Conservation (phyloP, 2,113 vertebrate genomes). For the Catharus bicknelli region DNA sequence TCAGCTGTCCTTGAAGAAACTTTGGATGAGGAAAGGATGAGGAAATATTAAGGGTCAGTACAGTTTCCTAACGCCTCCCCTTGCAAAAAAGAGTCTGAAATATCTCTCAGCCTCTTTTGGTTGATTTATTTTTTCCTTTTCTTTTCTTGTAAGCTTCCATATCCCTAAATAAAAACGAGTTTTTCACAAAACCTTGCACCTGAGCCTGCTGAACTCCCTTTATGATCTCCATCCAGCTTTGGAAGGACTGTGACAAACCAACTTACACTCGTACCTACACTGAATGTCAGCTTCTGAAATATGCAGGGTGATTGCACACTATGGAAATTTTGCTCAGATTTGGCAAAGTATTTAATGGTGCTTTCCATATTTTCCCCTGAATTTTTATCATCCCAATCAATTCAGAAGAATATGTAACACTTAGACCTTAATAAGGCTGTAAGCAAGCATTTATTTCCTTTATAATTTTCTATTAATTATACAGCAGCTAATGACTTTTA, state of each 20-base stretch:
- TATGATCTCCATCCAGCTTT: background rate
- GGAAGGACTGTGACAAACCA: background rate
- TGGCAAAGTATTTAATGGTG: background rate
- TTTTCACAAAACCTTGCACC: background rate
- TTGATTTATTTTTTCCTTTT: no score
- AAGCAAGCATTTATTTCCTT: constrained; percentile 49
- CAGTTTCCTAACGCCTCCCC: background rate
- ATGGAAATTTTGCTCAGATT: background rate
- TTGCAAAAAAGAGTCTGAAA: background rate
- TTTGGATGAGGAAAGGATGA: background rate
- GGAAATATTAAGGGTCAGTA: background rate
- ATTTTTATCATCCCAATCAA: constrained; percentile 23
- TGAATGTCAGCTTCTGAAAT: background rate
- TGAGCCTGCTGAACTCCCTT: background rate
- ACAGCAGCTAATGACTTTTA: constrained; percentile 44
- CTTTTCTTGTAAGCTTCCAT: background rate
- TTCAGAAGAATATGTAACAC: background rate
- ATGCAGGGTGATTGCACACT: background rate
- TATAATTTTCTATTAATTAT: constrained; percentile 63
- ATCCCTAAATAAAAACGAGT: background rate
- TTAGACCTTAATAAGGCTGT: constrained; percentile 44
- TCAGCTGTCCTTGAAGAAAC: background rate
- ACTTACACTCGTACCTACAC: background rate
- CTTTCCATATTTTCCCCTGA: background rate
- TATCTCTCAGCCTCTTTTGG: background rate